A percentile compares a stretch with the other conserved stretches of the same genome.
These are phyloP conservation scores for Cynaeus angustus DNA, from an alignment of 2,888 invertebrate genomes.

Conservation along the genomic window DNA sequence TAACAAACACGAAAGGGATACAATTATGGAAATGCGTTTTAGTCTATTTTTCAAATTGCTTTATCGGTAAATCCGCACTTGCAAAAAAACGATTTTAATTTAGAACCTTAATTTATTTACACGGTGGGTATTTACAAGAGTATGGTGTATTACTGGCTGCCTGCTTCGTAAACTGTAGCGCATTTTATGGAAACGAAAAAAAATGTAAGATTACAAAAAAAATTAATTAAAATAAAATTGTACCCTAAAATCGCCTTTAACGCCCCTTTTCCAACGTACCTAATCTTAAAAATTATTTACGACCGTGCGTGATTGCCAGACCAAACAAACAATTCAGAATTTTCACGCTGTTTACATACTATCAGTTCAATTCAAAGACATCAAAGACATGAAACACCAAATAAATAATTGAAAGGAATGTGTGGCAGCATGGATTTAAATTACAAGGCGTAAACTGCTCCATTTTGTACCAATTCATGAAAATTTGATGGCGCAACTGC, in stretches of 20 bases:
- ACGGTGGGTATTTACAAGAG: too few species aligned
- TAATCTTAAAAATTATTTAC: constrained; percentile 1
- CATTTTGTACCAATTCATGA: neutral
- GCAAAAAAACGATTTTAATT: neutral
- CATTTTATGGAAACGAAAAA: constrained; percentile 4
- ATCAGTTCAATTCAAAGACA: constrained; percentile 17
- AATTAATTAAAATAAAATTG: neutral
- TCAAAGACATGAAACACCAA: constrained; percentile 12
- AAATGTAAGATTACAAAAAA: neutral
- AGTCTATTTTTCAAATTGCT: constrained; percentile 32
- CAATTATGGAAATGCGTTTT: constrained; percentile 39
- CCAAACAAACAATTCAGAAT: constrained; percentile 4
- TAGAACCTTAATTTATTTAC: too few species aligned
- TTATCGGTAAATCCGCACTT: constrained; percentile 13
- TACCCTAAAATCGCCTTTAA: neutral
- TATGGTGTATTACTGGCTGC: constrained; percentile 1
- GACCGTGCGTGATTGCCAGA: constrained; percentile 14
- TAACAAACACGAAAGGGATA: constrained; percentile 16
- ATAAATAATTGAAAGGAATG: constrained; percentile 6
- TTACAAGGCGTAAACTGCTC: constrained; percentile 9
- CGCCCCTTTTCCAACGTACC: neutral
- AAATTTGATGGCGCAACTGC: neutral
- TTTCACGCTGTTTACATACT: constrained; percentile 7
- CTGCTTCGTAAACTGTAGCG: neutral
- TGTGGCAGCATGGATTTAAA: constrained; percentile 5